phyloP scores from a whole-genome alignment of 1,140 invertebrate genomes.

The Pemphigus obesinymphae region DNA sequence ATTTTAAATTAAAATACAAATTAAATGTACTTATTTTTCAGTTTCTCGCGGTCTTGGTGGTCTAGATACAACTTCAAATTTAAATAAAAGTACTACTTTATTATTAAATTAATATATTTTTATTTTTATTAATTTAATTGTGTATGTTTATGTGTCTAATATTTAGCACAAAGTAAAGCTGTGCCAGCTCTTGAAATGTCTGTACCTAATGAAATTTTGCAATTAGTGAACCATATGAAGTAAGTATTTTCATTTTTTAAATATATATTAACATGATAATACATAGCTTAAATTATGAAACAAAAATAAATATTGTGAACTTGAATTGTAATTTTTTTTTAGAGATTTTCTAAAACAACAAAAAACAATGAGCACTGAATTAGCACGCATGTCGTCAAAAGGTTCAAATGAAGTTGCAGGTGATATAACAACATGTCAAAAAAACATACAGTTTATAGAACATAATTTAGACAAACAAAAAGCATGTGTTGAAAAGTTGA shows the following conservation, averaged over 20 bases:
- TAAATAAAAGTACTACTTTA: constrained; percentile 1
- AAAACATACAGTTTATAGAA: constrained; percentile 61
- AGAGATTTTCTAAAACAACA: constrained; percentile 80
- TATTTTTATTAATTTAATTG: neutral
- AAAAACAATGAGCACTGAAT: constrained; percentile 74
- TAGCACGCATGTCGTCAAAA: constrained; percentile 68
- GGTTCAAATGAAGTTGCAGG: constrained; percentile 62
- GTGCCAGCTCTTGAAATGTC: constrained; percentile 64
- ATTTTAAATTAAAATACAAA: neutral
- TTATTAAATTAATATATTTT: neutral
- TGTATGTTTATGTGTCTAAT: too few species aligned
- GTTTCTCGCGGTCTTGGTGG: constrained; percentile 30
- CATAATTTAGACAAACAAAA: constrained; percentile 61
- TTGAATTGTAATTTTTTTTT: constrained; percentile 47
- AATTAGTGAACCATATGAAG: constrained; percentile 59
- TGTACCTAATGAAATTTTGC: constrained; percentile 67
- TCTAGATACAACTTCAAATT: constrained; percentile 26
- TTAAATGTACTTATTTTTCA: neutral
- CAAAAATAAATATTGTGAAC: neutral
- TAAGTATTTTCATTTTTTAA: constrained; percentile 49
- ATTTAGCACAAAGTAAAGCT: constrained; percentile 32
- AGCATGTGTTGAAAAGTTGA: constrained; percentile 64
- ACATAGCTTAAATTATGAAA: too few species aligned
- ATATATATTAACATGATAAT: neutral
- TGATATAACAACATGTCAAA: constrained; percentile 61